These are phyloP conservation scores for Sclerurus mexicanus DNA, from an alignment of 2,113 vertebrate species.

Conservation along the genomic window DNA sequence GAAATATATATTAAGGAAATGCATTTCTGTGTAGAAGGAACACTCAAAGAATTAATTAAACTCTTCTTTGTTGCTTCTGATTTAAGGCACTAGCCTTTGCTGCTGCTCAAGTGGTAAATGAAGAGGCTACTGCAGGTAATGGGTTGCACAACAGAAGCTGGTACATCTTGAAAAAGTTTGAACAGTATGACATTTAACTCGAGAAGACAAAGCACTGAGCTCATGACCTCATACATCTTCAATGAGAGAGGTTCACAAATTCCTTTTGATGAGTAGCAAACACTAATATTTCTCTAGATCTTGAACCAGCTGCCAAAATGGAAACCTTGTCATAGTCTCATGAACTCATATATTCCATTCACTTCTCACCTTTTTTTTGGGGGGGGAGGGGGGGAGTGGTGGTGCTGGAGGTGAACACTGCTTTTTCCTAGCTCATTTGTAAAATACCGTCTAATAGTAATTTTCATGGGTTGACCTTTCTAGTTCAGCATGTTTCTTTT, in stretches of 20 bases:
- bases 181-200: not conserved
- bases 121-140: not conserved
- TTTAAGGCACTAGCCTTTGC: not conserved
- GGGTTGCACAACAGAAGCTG: not conserved
- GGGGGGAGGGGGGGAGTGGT: too few relatives aligned
- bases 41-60: slow-evolving; percentile 25
- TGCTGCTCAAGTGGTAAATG: not conserved
- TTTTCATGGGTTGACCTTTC: not conserved
- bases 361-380: accelerated
- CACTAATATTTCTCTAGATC: not conserved
- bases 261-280: not conserved
- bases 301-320: not conserved
- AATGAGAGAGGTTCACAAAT: not conserved
- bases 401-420: accelerated
- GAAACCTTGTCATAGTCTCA: not conserved
- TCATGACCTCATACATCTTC: not conserved
- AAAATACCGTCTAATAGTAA: not conserved
- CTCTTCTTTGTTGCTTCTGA: not conserved
- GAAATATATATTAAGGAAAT: slow-evolving; percentile 51
- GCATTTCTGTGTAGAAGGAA: not conserved
- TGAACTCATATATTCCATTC: not conserved
- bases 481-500: not conserved
- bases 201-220: not conserved
- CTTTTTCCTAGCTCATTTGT: not conserved
- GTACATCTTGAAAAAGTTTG: not conserved